A percentile compares a stretch with the other conserved stretches of the same genome.
Evolutionary conservation across 2,888 invertebrate species (phyloP).

Genomic region (Rhodophaea formosa): DNA sequence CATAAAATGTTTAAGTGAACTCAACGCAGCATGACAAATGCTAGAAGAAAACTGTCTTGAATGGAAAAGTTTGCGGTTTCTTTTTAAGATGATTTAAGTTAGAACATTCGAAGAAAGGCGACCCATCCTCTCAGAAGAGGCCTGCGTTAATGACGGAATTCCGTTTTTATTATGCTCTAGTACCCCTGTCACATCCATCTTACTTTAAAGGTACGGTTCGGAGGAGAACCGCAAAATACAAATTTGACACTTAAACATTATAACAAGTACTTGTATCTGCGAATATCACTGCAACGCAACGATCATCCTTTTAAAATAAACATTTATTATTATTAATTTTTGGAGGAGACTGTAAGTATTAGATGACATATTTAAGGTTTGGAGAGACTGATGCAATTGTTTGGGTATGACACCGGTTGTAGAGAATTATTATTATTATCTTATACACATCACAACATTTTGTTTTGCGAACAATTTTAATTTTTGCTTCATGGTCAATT

Average conservation of each 20-base stretch:
- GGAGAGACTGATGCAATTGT: too few species aligned
- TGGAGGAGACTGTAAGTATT: too few species aligned
- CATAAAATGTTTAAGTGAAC: not conserved
- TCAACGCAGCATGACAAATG: not conserved
- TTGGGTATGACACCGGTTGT: too few species aligned
- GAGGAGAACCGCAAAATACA: not conserved
- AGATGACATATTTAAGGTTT: too few species aligned
- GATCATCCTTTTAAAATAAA: too few species aligned
- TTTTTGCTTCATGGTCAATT: too few species aligned
- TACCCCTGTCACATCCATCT: slow-evolving; percentile 55
- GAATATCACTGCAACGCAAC: too few species aligned
- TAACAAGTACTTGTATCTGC: too few species aligned
- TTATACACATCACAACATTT: too few species aligned
- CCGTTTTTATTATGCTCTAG: slow-evolving; percentile 58
- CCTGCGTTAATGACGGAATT: slow-evolving; percentile 61
- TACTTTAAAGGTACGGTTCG: slow-evolving; percentile 27
- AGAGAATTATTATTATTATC: too few species aligned
- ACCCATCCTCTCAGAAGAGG: slow-evolving; percentile 30
- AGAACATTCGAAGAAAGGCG: slow-evolving; percentile 40
- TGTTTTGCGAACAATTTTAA: too few species aligned
- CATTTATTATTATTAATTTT: too few species aligned
- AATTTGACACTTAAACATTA: not conserved
- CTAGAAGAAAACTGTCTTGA: slow-evolving; percentile 28
- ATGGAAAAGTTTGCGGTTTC: slow-evolving; percentile 38
- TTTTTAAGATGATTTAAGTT: slow-evolving; percentile 46